Evolutionary conservation across 2,888 invertebrate species (phyloP), one percentile per base, ranked within the genome.

Genomic region (Zygaena filipendulae): DNA sequence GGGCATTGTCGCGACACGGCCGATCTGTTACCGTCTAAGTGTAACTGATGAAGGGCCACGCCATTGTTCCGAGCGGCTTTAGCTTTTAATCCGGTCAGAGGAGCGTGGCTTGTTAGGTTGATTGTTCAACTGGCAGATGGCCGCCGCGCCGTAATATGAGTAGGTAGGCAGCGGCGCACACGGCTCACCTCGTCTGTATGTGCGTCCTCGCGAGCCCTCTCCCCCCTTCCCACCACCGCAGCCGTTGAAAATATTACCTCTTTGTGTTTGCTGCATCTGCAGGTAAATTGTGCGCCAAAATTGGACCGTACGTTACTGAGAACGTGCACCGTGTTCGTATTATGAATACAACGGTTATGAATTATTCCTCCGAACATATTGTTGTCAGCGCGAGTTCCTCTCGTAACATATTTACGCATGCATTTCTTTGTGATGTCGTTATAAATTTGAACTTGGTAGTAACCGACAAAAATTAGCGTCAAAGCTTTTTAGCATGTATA

Each of bases 261-360:
- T 75, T 77, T 75, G 71, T 75, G 64, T 69, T 66, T 64, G 72
- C 67, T 75, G 74, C 77, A 77, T 75, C 72, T 77, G 77, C 74
- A 75, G 77, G 75, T 77, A 74, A 74, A 72, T 74, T 72, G 74
- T 62, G 57, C 56, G 58, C 71, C 60, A 56, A 69, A 75, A 72
- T 75, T 72, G 72, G 72, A 50, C 61, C 58, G 66, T 66, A 63
- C 57, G 59, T 70, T 66, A 61, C 52, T 45, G 52, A 35, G 43
- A 53, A 59, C 62, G 60, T 59, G 59, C 55, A 44, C 56, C 51
- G 53, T 56, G n/a, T n/a, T 59, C 53, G 46, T n/a, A n/a, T n/a
- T 56, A 55, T 60, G 66, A 63, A 68, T 68, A 63, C 68, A 60
- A 54, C 58, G 56, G 58, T 55, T 55, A 63, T 64, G 67, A 68